Base-by-base conservation (phyloP, 2,113 vertebrate genomes). In the Lipophrys pholis region DNA sequence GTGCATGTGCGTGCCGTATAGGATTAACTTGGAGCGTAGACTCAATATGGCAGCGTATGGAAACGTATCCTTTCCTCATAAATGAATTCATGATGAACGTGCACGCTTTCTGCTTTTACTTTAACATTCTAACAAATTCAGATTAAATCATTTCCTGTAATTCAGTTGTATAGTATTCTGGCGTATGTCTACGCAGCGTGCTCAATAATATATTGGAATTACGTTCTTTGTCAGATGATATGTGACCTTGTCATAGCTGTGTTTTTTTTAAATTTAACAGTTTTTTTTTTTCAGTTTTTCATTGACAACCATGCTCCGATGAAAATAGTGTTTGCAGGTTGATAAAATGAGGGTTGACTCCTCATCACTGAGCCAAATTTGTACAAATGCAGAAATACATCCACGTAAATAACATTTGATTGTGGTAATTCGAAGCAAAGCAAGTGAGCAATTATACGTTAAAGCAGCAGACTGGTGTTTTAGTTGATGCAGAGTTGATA, bases 11-110 rank as follows among this genome's bases (percentile, higher is more conserved):
- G 43, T 62, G 35, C 48, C 73, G 42, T 53, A 61, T 14, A 36
- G 36, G 12, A 76, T 63, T 69, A 80, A 80, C 30, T 83, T 83
- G 57, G 56, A 76, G 79, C 81, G 35, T 62, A 74, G 69, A 14
- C 73, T 57, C 63, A 81, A 64, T 36, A 83, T 54, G 39, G 46
- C 5, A 48, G 39, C 16, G 59, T 53, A 53, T 11, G 43, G 38
- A 72, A 52, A 74, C 42, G 38, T 14, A 43, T 6, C 11, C 68
- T 64, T 53, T 55, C 11, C n/a, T 8, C 36, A 62, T 72, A 45
- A 49, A 57, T 76, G 43, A 51, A 60, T 65, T 65, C 7, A 58
- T 58, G 68, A 53, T 40, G 46, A 41, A 45, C 11, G 11, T 46
- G 3, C 8, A 16, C 7, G 15, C 15, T 1, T 63, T 79, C 14